These are phyloP conservation scores for Amphimallon solstitiale DNA, from an alignment of 2,888 invertebrate species.

Conservation along the genomic window DNA sequence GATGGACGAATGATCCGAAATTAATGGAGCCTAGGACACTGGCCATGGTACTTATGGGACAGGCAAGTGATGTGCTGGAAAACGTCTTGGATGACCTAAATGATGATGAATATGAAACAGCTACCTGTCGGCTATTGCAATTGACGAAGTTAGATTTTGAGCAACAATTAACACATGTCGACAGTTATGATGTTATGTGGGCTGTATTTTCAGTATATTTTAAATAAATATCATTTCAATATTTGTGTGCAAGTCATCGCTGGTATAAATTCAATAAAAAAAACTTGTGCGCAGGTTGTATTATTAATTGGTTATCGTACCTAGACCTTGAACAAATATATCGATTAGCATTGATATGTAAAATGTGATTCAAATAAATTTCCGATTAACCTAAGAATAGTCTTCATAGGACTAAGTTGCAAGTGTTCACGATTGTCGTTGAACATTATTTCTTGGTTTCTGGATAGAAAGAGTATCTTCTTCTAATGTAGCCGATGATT, in stretches of 20 bases:
- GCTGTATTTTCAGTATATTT: constrained; percentile 69
- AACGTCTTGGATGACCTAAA: constrained; percentile 95
- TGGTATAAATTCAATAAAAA: no score
- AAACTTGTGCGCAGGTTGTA: not conserved
- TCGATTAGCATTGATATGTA: no score
- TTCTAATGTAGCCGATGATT: no score
- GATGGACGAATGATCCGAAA: constrained; percentile 93
- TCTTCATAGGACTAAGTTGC: no score
- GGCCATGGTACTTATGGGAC: constrained; percentile 88
- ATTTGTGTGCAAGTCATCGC: not conserved
- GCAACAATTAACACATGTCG: constrained; percentile 72
- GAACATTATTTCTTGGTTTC: no score
- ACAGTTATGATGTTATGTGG: constrained; percentile 76
- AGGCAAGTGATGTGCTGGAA: constrained; percentile 95
- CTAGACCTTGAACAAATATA: no score
- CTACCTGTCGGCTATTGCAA: constrained; percentile 91
- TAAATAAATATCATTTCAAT: constrained; percentile 23
- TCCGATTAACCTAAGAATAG: no score
- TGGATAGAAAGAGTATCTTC: no score
- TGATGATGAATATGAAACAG: constrained; percentile 93
- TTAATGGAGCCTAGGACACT: constrained; percentile 91
- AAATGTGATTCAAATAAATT: no score
- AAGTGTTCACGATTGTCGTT: no score
- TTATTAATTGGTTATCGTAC: not conserved
- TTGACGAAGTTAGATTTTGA: constrained; percentile 82